Percentiles rank a stretch among this genome's conserved stretches.
Conservation (phyloP, 2,888 invertebrate species). For the Oscheius sp. region DNA sequence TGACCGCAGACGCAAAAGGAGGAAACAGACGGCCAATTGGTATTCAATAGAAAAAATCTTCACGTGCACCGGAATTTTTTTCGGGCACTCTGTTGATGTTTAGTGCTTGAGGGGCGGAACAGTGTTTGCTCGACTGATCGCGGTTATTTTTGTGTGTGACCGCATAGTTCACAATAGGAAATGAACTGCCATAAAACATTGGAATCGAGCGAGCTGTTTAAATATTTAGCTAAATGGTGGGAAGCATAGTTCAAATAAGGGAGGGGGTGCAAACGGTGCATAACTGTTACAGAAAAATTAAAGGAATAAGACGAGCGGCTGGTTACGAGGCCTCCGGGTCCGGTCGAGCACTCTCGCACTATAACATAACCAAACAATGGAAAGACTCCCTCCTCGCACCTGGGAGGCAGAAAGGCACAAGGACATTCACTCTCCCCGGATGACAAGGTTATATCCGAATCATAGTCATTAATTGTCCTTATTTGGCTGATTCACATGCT, state of each 20-base stretch:
- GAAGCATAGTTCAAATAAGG: neutral
- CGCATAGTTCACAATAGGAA: too few species aligned
- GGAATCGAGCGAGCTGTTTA: neutral
- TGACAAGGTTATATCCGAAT: conserved; percentile 10
- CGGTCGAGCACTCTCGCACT: conserved; percentile 36
- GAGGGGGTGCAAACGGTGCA: too few species aligned
- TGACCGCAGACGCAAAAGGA: conserved; percentile 1
- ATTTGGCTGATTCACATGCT: too few species aligned
- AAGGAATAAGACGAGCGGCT: conserved; percentile 27
- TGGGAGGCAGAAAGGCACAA: conserved; percentile 31
- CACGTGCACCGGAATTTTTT: conserved; percentile 12
- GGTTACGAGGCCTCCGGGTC: conserved; percentile 26
- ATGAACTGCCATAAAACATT: neutral
- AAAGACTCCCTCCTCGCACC: conserved; percentile 36
- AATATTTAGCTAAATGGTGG: neutral
- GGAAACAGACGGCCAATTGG: too few species aligned
- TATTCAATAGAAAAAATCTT: too few species aligned
- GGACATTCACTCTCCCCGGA: conserved; percentile 17
- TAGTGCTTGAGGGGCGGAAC: conserved; percentile 18
- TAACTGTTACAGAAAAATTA: too few species aligned
- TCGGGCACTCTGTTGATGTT: conserved; percentile 8
- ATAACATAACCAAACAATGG: conserved; percentile 37
- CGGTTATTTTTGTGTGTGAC: neutral
- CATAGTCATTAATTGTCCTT: conserved; percentile 8
- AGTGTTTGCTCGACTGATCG: conserved; percentile 34